These are phyloP conservation scores for Porites lobata DNA, from an alignment of 92 coral and sea anemone species.

Conservation along the genomic window DNA sequence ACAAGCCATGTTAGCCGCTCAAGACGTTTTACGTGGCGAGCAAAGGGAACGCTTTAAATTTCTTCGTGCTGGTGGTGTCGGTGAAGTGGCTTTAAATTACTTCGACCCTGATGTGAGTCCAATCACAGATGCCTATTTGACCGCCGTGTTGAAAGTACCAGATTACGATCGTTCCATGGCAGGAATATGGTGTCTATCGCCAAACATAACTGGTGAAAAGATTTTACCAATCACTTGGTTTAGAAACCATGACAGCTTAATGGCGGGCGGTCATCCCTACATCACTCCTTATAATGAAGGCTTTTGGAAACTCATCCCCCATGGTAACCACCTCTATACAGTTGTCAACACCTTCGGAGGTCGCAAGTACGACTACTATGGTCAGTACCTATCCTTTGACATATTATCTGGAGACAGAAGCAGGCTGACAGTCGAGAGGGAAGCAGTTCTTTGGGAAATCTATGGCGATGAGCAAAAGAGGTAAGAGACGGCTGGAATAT, in stretches of 20 bases:
- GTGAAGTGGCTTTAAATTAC: not conserved
- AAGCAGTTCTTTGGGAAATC: too few relatives aligned
- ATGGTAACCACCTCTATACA: constrained; percentile 45
- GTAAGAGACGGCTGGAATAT: too few relatives aligned
- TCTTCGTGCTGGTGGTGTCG: too few relatives aligned
- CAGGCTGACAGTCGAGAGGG: not conserved
- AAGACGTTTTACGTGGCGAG: too few relatives aligned
- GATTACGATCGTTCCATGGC: constrained; percentile 37
- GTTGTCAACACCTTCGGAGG: constrained; percentile 32
- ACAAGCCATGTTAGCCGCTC: not conserved
- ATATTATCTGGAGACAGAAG: not conserved
- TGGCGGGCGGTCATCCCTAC: too few relatives aligned
- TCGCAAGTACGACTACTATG: not conserved
- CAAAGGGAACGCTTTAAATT: too few relatives aligned
- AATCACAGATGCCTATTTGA: constrained; percentile 41
- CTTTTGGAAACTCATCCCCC: constrained; percentile 54
- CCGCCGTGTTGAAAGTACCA: not conserved
- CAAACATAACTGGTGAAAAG: not conserved
- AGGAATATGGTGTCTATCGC: constrained; percentile 18
- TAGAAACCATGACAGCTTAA: too few relatives aligned
- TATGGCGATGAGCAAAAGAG: too few relatives aligned
- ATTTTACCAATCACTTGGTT: too few relatives aligned
- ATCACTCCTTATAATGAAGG: not conserved
- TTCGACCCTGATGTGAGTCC: constrained; percentile 49
- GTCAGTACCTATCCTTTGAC: not conserved